Conservation (phyloP, 1,140 invertebrate genomes). For the Pygmarrhopalites habei region DNA sequence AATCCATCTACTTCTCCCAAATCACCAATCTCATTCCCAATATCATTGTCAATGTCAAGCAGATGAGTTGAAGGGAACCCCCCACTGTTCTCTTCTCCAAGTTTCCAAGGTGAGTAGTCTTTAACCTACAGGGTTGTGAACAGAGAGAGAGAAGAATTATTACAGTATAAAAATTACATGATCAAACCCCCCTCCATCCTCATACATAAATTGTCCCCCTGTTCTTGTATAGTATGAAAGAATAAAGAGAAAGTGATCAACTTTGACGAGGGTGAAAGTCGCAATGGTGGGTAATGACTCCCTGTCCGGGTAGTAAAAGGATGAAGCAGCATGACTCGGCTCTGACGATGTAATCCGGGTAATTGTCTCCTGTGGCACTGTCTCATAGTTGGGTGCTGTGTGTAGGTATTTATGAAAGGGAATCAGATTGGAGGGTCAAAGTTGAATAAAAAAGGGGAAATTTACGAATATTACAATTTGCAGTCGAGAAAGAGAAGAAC, state of each 20-base stretch:
- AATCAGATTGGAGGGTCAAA: slow-evolving; percentile 44
- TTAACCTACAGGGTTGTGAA: slow-evolving; percentile 35
- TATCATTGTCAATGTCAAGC: slow-evolving; percentile 32
- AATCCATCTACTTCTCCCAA: slow-evolving; percentile 20
- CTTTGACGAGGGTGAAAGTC: slow-evolving; percentile 42
- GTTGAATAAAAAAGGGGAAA: too few species aligned
- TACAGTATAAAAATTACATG: too few species aligned
- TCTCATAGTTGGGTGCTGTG: slow-evolving; percentile 54
- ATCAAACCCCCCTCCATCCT: too few species aligned
- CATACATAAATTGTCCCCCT: too few species aligned
- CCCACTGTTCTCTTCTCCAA: slow-evolving; percentile 6
- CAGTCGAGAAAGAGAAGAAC: too few species aligned
- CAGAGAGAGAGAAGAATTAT: too few species aligned
- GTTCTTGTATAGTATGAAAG: too few species aligned
- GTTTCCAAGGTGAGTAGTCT: slow-evolving; percentile 33
- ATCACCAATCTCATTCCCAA: slow-evolving; percentile 33
- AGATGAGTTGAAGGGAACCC: background rate
- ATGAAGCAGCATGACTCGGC: slow-evolving; percentile 40
- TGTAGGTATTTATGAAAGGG: slow-evolving; percentile 48
- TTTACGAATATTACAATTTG: too few species aligned
- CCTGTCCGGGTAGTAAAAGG: slow-evolving; percentile 47
- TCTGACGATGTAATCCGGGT: slow-evolving; percentile 50
- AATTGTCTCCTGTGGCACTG: slow-evolving; percentile 53
- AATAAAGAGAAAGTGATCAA: slow-evolving; percentile 25
- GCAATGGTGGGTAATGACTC: slow-evolving; percentile 51